A percentile compares a stretch with the other conserved stretches of the same genome.
Evolutionary conservation across 1,140 invertebrate species (phyloP).

Genomic region (Drosophila rhopaloa): DNA sequence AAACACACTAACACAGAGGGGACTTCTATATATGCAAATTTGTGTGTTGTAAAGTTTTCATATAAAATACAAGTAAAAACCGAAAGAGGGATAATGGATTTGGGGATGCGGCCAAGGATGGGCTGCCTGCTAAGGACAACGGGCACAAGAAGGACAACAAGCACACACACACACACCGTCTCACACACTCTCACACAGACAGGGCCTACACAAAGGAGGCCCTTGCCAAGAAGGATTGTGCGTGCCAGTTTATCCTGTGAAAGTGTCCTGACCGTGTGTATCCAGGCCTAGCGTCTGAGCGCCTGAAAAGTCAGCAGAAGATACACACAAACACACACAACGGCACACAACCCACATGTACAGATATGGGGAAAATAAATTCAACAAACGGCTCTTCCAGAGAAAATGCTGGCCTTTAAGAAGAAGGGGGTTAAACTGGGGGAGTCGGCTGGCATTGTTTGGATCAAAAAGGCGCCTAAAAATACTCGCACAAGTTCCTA

Average conservation of each 20-base stretch:
- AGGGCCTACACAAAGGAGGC: constrained; percentile 77
- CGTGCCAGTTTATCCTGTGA: constrained; percentile 65
- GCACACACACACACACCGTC: constrained; percentile 26
- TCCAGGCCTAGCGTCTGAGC: constrained; percentile 43
- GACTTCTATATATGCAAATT: constrained; percentile 77
- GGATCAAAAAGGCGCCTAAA: constrained; percentile 74
- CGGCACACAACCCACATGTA: constrained; percentile 4
- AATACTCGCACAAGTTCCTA: constrained; percentile 74
- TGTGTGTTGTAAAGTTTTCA: constrained; percentile 79
- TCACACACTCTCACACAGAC: constrained; percentile 28
- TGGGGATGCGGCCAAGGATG: constrained; percentile 47
- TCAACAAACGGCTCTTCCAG: constrained; percentile 69
- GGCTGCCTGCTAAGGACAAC: constrained; percentile 54
- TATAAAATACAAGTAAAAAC: constrained; percentile 84
- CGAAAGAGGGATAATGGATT: constrained; percentile 64
- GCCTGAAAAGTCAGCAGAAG: constrained; percentile 78
- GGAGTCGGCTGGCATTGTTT: constrained; percentile 34
- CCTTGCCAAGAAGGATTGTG: constrained; percentile 77
- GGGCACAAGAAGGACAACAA: constrained; percentile 76
- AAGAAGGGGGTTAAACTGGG: constrained; percentile 21
- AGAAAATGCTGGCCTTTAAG: constrained; percentile 49
- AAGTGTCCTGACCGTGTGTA: constrained; percentile 53
- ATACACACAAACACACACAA: constrained; percentile 57
- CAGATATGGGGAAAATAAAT: constrained; percentile 57
- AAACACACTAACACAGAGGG: constrained; percentile 29